Percentiles rank a stretch among this genome's conserved stretches.
Conservation (phyloP, 2,797 vertebrate genomes). For the Fringilla coelebs region DNA sequence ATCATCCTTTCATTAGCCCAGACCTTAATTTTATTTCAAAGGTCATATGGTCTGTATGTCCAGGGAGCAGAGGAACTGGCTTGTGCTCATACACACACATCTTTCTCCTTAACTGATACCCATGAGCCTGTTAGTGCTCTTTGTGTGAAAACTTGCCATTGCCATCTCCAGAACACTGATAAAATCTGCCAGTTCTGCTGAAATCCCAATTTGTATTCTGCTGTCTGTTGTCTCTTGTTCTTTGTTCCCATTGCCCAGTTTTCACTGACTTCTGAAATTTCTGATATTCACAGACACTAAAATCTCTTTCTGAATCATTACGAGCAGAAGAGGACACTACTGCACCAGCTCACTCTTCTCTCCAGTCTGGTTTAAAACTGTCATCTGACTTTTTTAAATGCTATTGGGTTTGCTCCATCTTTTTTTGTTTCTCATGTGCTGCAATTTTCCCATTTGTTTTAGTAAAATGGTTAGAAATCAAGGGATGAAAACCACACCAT, state of each 20-base stretch:
- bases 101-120: background rate
- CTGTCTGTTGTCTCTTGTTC: background rate
- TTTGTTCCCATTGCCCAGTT: background rate
- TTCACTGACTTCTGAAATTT: background rate
- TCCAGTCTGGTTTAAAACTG: background rate
- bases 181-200: background rate
- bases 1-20: slow-evolving; percentile 30
- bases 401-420: background rate
- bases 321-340: background rate
- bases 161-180: background rate
- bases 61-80: background rate
- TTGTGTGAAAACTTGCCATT: background rate
- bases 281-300: background rate
- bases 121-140: background rate
- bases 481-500: background rate
- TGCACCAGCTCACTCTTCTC: background rate
- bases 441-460: background rate
- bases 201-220: background rate
- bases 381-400: background rate
- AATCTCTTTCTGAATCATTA: background rate
- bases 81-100: background rate
- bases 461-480: background rate
- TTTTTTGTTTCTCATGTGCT: background rate
- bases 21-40: slow-evolving; percentile 53
- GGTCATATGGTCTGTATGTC: slow-evolving; percentile 10